These are phyloP conservation scores for Potamilus streckersoni DNA, from an alignment of 1,140 invertebrate species.

Conservation along the genomic window DNA sequence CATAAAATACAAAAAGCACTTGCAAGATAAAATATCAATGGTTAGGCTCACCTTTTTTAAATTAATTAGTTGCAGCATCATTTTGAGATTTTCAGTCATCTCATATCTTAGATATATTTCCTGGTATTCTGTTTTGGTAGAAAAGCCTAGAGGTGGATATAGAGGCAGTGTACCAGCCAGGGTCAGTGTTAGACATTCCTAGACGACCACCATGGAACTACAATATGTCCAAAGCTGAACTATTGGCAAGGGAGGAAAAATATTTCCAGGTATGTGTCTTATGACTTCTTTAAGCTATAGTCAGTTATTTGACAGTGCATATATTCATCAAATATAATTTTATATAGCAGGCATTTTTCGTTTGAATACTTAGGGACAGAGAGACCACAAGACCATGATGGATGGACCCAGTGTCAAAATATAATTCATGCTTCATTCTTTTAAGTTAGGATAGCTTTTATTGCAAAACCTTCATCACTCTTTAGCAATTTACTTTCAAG, in stretches of 20 bases:
- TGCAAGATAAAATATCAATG: not conserved
- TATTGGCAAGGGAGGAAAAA: constrained; percentile 74
- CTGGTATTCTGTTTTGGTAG: constrained; percentile 28
- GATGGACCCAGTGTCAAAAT: not conserved
- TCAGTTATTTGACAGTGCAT: not conserved
- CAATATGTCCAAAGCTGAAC: constrained; percentile 76
- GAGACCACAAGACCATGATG: not conserved
- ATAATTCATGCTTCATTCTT: not conserved
- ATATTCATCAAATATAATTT: not conserved
- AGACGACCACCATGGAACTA: constrained; percentile 85
- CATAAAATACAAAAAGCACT: not conserved
- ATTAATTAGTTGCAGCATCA: not conserved
- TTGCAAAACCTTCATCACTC: too few species aligned
- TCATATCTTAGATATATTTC: not conserved
- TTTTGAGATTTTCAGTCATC: not conserved
- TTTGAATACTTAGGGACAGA: not conserved
- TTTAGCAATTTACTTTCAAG: too few species aligned
- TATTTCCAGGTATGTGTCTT: constrained; percentile 64
- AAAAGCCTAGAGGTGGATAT: constrained; percentile 76
- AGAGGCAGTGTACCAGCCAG: constrained; percentile 78
- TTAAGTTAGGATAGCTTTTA: not conserved
- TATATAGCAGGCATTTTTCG: not conserved
- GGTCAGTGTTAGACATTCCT: constrained; percentile 79
- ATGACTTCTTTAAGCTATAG: not conserved
- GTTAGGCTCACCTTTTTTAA: not conserved